phyloP scores from a whole-genome alignment of 2,888 invertebrate genomes.

The Ophion obscuratus region DNA sequence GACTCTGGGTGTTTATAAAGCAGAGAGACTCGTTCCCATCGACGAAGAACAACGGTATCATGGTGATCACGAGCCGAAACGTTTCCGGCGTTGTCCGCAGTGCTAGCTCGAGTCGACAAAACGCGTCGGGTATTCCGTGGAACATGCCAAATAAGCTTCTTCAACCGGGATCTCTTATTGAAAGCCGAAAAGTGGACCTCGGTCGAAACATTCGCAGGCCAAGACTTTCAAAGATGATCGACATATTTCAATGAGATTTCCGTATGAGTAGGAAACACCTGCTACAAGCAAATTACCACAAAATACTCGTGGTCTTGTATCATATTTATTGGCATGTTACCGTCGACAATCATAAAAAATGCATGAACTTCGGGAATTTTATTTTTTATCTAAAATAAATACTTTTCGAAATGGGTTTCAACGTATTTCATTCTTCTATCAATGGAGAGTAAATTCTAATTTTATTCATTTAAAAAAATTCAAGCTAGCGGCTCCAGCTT shows the following conservation, averaged over 20 bases:
- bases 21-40: conserved; percentile 36
- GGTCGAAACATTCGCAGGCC: not conserved
- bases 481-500: no score
- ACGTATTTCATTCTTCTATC: no score
- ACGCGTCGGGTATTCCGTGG: conserved; percentile 33
- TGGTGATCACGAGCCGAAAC: conserved; percentile 79
- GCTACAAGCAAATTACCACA: no score
- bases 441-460: no score
- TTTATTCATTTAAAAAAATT: no score
- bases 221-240: not conserved
- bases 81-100: conserved; percentile 76
- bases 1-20: conserved; percentile 35
- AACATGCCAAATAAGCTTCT: conserved; percentile 23
- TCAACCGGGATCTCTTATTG: not conserved
- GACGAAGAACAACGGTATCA: conserved; percentile 77
- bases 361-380: no score
- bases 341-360: no score
- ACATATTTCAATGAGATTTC: no score
- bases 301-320: not conserved
- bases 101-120: conserved; percentile 64
- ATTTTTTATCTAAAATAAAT: no score
- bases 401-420: no score
- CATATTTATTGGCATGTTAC: not conserved
- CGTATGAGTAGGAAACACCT: no score
- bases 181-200: not conserved